A percentile compares a stretch with the other conserved stretches of the same genome.
These are phyloP conservation scores for Craseonycteris thonglongyai DNA, from an alignment of 2,113 vertebrate genomes.

Conservation along the genomic window DNA sequence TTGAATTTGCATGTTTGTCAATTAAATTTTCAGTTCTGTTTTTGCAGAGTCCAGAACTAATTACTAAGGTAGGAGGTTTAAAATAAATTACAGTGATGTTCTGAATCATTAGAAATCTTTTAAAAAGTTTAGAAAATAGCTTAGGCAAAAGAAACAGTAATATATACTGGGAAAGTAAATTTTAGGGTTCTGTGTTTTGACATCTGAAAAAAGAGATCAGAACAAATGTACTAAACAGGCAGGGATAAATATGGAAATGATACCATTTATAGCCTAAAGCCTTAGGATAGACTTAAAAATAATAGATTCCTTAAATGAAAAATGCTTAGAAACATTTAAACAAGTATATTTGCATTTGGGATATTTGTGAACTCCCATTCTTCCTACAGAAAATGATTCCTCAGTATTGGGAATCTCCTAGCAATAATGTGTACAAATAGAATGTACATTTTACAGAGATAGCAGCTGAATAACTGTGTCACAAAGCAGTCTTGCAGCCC, in stretches of 20 bases:
- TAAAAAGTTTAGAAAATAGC: background rate
- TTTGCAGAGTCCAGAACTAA: slow-evolving; percentile 1
- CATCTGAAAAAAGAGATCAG: background rate
- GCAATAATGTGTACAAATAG: background rate
- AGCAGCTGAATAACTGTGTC: background rate
- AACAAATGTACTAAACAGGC: background rate
- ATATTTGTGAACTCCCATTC: background rate
- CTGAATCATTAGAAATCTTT: background rate
- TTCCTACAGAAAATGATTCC: background rate
- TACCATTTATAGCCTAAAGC: background rate
- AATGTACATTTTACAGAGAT: background rate
- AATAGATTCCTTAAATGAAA: background rate
- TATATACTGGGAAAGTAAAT: background rate
- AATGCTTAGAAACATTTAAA: background rate
- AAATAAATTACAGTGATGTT: background rate
- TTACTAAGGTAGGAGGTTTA: background rate
- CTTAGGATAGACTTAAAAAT: background rate
- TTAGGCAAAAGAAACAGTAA: background rate
- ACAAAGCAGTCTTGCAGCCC: background rate
- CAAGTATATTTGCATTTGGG: background rate
- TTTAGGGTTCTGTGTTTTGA: background rate
- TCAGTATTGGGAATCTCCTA: background rate
- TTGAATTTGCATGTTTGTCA: background rate
- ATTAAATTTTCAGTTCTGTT: background rate
- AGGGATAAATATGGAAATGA: background rate